Evolutionary conservation across 2,888 invertebrate genomes (phyloP).

Genomic region (Agapetus fuscipes): DNA sequence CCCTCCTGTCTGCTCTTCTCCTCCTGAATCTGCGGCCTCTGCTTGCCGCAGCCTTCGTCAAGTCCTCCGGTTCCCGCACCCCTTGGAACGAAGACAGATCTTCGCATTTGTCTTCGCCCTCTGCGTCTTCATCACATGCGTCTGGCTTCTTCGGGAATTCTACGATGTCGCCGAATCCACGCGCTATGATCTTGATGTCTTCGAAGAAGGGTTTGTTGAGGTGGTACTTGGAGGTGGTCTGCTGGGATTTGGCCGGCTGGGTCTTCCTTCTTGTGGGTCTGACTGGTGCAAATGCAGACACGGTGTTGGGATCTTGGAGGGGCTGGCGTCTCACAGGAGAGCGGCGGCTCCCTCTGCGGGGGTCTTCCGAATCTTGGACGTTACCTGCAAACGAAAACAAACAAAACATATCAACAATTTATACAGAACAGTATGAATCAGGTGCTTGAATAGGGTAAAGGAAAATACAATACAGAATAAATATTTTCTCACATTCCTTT

Average conservation of each 20-base stretch:
- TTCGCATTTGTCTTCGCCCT: slow-evolving; percentile 3
- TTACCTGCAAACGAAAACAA: no score
- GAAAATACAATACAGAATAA: no score
- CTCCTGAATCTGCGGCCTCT: slow-evolving; percentile 16
- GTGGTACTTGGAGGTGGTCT: no score
- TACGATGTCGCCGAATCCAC: slow-evolving; percentile 20
- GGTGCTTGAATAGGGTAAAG: no score
- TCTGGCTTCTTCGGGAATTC: slow-evolving; percentile 8
- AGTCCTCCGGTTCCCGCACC: no score
- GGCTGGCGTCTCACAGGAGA: slow-evolving; percentile 1
- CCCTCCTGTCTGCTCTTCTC: slow-evolving; percentile 12
- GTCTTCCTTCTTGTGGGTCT: slow-evolving; percentile 6
- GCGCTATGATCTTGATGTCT: slow-evolving; percentile 16
- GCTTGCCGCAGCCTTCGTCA: slow-evolving; percentile 19
- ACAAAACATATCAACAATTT: neutral
- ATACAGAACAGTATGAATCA: no score
- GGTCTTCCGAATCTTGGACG: slow-evolving; percentile 11
- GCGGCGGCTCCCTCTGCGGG: slow-evolving; percentile 2
- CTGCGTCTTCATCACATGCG: slow-evolving; percentile 6
- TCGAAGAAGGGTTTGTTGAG: slow-evolving; percentile 20
- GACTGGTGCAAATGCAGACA: slow-evolving; percentile 16
- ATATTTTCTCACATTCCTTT: no score
- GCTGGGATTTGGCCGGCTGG: no score
- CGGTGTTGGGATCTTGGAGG: no score
- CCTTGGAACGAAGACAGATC: no score